Percentiles rank a stretch among this genome's conserved stretches.
These are phyloP conservation scores for Fistularia commersonii DNA, from an alignment of 2,797 vertebrate species.

Conservation along the genomic window DNA sequence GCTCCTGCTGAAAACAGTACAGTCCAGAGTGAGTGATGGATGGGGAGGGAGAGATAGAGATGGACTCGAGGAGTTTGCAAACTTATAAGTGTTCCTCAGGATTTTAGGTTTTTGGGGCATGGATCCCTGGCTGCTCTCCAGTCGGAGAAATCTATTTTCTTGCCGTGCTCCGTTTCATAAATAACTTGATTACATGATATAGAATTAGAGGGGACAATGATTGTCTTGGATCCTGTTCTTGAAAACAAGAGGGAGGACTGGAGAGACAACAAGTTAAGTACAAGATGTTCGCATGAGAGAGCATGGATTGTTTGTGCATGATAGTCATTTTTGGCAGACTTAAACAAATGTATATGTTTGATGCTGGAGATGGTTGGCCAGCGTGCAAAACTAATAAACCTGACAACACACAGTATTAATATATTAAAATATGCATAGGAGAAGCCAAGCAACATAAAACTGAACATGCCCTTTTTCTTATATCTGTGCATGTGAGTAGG, in stretches of 20 bases:
- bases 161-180: slow-evolving; percentile 27
- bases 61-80: slow-evolving; percentile 1
- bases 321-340: slow-evolving; percentile 15
- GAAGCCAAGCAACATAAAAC: slow-evolving; percentile 11
- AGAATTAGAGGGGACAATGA: background rate
- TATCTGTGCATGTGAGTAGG: slow-evolving; percentile 53
- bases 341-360: slow-evolving; percentile 6
- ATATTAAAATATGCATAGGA: slow-evolving; percentile 25
- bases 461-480: slow-evolving; percentile 14
- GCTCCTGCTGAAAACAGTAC: slow-evolving; percentile 83
- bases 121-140: slow-evolving; percentile 13
- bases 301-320: slow-evolving; percentile 1
- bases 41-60: background rate
- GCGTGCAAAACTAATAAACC: background rate
- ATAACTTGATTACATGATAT: slow-evolving; percentile 24
- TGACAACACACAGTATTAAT: background rate
- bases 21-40: slow-evolving; percentile 79
- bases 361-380: slow-evolving; percentile 6
- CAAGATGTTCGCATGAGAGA: slow-evolving; percentile 14
- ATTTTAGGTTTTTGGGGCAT: slow-evolving; percentile 44
- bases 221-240: slow-evolving; percentile 9
- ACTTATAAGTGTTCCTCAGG: slow-evolving; percentile 11
- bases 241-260: slow-evolving; percentile 10
- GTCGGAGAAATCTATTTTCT: slow-evolving; percentile 35
- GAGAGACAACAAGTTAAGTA: slow-evolving; percentile 10